Percentiles rank a stretch among this genome's conserved stretches.
phyloP scores from a whole-genome alignment of 2,888 invertebrate genomes.

The Eilema griseolum region DNA sequence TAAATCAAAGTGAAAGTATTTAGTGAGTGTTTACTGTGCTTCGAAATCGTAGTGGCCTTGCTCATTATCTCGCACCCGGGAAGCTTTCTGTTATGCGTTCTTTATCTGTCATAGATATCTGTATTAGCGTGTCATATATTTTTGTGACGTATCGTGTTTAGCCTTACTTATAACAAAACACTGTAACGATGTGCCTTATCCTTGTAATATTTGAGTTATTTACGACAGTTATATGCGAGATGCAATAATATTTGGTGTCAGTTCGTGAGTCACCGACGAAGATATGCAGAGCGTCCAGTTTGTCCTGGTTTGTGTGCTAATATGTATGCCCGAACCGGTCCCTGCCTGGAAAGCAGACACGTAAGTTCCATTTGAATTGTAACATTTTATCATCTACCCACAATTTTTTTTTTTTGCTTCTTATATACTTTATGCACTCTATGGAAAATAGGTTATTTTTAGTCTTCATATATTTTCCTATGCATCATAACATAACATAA shows the following conservation, averaged over 20 bases:
- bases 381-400: constrained; percentile 8
- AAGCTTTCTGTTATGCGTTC: constrained; percentile 61
- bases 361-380: constrained; percentile 56
- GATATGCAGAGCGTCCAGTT: constrained; percentile 72
- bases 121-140: constrained; percentile 39
- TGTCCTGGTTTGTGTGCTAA: constrained; percentile 66
- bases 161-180: constrained; percentile 67
- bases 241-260: constrained; percentile 53
- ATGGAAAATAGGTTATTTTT: not conserved
- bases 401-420: not conserved
- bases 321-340: constrained; percentile 71
- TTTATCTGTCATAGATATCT: constrained; percentile 42
- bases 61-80: constrained; percentile 68
- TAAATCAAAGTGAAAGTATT: constrained; percentile 66
- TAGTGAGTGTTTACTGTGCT: constrained; percentile 65
- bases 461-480: not conserved
- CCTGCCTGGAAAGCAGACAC: constrained; percentile 74
- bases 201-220: constrained; percentile 65
- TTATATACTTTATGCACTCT: not conserved
- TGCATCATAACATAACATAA: too few species aligned
- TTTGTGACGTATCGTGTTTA: constrained; percentile 54
- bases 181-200: constrained; percentile 80
- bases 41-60: constrained; percentile 78
- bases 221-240: constrained; percentile 41
- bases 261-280: constrained; percentile 69